Evolutionary conservation across 2,888 invertebrate species (phyloP).

Genomic region (Hoplodrina ambigua): DNA sequence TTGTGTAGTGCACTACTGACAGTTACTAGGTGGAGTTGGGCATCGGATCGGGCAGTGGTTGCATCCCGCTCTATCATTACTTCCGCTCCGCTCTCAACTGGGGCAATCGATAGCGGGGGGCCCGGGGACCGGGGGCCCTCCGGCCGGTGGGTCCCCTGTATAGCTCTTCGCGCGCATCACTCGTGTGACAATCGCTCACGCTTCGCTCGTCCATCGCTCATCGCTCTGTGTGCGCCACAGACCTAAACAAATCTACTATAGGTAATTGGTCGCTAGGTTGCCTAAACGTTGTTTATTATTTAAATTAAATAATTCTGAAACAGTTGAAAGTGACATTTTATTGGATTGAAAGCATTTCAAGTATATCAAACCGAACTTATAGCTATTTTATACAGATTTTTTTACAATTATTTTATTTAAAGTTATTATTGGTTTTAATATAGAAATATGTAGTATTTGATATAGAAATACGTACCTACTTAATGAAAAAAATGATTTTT

Average conservation of each 20-base stretch:
- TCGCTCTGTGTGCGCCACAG: constrained; percentile 59
- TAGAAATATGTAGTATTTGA: too few species aligned
- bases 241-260: constrained; percentile 53
- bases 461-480: too few species aligned
- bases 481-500: too few species aligned
- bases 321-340: background rate
- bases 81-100: constrained; percentile 91
- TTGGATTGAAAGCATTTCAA: background rate
- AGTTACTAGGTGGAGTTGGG: constrained; percentile 83
- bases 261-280: constrained; percentile 20
- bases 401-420: background rate
- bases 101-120: constrained; percentile 91
- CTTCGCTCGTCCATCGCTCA: constrained; percentile 72
- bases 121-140: constrained; percentile 71
- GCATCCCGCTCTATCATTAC: constrained; percentile 90
- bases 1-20: constrained; percentile 84
- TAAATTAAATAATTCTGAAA: background rate
- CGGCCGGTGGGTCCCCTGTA: constrained; percentile 74
- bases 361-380: background rate
- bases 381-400: background rate
- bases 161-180: constrained; percentile 84
- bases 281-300: constrained; percentile 11
- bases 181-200: constrained; percentile 88
- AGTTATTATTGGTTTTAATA: too few species aligned
- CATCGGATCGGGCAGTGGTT: constrained; percentile 87